Evolutionary conservation across 2,113 vertebrate species (phyloP).

Genomic region (Ranitomeya variabilis): DNA sequence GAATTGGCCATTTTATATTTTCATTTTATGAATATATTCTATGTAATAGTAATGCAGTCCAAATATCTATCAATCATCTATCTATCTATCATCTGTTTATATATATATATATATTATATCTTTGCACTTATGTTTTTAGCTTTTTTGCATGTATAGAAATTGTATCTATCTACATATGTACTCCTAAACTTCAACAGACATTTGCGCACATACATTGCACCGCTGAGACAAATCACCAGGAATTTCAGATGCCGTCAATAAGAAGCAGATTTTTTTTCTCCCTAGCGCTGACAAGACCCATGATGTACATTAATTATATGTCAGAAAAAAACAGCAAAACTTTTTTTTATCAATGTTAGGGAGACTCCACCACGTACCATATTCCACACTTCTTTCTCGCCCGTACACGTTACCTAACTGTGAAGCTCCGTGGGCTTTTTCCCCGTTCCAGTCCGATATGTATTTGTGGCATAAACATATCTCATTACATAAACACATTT

Average conservation of each 20-base stretch:
- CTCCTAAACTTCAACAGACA: neutral
- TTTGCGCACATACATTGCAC: neutral
- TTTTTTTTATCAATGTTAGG: neutral
- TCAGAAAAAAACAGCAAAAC: neutral
- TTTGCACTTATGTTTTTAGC: too few relatives aligned
- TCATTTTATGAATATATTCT: too few relatives aligned
- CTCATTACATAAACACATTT: constrained; percentile 27
- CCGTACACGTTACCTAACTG: neutral
- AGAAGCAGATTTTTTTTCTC: neutral
- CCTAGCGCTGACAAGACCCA: neutral
- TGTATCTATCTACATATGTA: too few relatives aligned
- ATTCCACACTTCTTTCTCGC: neutral
- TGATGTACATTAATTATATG: neutral
- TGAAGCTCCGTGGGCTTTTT: neutral
- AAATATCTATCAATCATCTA: neutral
- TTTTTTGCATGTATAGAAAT: too few relatives aligned
- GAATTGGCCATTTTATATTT: too few relatives aligned
- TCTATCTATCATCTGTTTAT: too few relatives aligned
- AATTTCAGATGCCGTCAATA: neutral
- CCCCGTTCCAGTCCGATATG: neutral
- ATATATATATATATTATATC: too few relatives aligned
- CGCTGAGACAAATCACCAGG: neutral
- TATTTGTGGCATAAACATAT: neutral
- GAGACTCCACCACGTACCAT: neutral
- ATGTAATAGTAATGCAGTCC: neutral